Evolutionary conservation across 1,140 invertebrate species (phyloP).

Genomic region (Lucilia cuprina): DNA sequence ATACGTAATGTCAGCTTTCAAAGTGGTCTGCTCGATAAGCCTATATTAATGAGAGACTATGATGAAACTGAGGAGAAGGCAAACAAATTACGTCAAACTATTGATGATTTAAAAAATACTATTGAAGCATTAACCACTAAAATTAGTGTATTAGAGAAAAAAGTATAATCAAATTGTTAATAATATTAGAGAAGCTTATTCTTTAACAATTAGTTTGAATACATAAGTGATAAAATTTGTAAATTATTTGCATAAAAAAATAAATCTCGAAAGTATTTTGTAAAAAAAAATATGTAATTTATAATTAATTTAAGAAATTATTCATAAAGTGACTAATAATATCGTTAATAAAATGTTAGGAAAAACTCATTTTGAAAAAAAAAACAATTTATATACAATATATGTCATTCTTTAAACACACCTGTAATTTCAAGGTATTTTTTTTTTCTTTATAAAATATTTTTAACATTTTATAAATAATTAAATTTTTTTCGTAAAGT

Average conservation of each 20-base stretch:
- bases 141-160: not conserved
- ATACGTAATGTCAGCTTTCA: constrained; percentile 35
- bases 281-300: not conserved
- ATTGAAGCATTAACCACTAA: not conserved
- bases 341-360: too few species aligned
- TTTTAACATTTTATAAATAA: not conserved
- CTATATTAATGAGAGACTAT: constrained; percentile 48
- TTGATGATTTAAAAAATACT: constrained; percentile 13
- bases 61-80: constrained; percentile 41
- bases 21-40: constrained; percentile 51
- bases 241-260: not conserved
- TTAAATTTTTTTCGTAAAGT: not conserved
- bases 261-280: not conserved
- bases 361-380: too few species aligned
- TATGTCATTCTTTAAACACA: not conserved
- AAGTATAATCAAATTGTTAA: not conserved
- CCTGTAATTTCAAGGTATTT: not conserved
- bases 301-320: not conserved
- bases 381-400: too few species aligned
- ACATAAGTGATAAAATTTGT: too few species aligned
- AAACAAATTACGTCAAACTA: not conserved
- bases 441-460: not conserved
- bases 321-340: not conserved
- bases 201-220: not conserved
- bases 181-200: not conserved